Evolutionary conservation across 2,888 invertebrate genomes (phyloP).

Genomic region (Chrysodeixis includens): DNA sequence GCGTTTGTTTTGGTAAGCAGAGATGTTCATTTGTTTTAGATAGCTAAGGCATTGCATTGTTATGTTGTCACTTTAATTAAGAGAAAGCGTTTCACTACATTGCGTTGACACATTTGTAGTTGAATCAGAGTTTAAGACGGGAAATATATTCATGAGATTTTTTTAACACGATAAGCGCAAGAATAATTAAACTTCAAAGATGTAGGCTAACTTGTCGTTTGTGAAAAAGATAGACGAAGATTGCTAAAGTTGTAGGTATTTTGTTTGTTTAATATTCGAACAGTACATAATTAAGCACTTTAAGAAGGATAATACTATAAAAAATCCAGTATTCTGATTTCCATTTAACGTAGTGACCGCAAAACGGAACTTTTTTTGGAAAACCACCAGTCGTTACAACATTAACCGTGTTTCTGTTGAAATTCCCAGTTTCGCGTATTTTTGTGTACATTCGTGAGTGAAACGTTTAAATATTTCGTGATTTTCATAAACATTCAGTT

Average conservation of each 20-base stretch:
- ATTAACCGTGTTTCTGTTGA: slow-evolving; percentile 51
- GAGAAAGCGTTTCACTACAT: not conserved
- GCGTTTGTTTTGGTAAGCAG: not conserved
- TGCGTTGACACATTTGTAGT: not conserved
- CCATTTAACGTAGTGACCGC: slow-evolving; percentile 42
- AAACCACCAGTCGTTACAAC: slow-evolving; percentile 51
- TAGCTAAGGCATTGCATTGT: not conserved
- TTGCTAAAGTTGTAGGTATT: too few relatives aligned
- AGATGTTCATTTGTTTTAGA: not conserved
- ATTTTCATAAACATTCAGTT: slow-evolving; percentile 68
- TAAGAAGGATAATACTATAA: too few relatives aligned
- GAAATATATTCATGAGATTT: too few relatives aligned
- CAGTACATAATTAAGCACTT: too few relatives aligned
- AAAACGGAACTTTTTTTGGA: slow-evolving; percentile 52
- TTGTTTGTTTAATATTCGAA: too few relatives aligned
- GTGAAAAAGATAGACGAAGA: too few relatives aligned
- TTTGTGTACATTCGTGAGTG: slow-evolving; percentile 58
- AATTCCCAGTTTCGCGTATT: slow-evolving; percentile 42
- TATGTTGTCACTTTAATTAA: not conserved
- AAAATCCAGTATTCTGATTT: slow-evolving; percentile 22
- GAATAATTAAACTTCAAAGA: too few relatives aligned
- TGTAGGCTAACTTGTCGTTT: too few relatives aligned
- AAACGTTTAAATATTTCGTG: slow-evolving; percentile 68
- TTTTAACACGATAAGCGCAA: too few relatives aligned
- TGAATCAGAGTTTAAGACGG: too few relatives aligned